A percentile compares a stretch with the other conserved stretches of the same genome.
Conservation (phyloP, 2,797 vertebrate species). For the Triplophysa bombifrons region DNA sequence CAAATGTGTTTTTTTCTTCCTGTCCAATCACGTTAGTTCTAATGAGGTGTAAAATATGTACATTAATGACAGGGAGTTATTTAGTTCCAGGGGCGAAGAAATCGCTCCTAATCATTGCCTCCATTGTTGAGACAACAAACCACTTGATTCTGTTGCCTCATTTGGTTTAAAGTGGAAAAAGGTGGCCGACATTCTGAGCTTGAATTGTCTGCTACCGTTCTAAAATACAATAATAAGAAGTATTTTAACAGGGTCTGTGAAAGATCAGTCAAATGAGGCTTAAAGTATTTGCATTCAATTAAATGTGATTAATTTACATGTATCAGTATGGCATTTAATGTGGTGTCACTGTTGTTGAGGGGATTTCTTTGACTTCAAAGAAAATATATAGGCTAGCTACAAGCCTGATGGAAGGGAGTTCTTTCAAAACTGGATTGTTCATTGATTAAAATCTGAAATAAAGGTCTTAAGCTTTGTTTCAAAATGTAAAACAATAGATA, state of each 20-base stretch:
- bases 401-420: neutral
- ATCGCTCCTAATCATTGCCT: slow-evolving; percentile 95
- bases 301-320: neutral
- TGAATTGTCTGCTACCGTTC: slow-evolving; percentile 68
- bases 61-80: slow-evolving; percentile 89
- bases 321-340: neutral
- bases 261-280: neutral
- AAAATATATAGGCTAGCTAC: neutral
- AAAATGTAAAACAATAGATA: too few relatives aligned
- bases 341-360: neutral
- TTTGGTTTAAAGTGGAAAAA: slow-evolving; percentile 85
- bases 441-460: neutral
- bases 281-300: neutral
- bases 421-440: neutral
- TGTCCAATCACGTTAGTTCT: slow-evolving; percentile 77
- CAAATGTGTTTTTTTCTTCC: slow-evolving; percentile 69
- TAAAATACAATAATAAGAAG: slow-evolving; percentile 31
- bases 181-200: slow-evolving; percentile 76
- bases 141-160: slow-evolving; percentile 86
- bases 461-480: too few relatives aligned
- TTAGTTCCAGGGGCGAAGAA: slow-evolving; percentile 89
- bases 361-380: neutral
- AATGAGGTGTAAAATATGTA: slow-evolving; percentile 90
- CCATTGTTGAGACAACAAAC: slow-evolving; percentile 93
- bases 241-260: neutral